These are phyloP conservation scores for Macrophya alboannulata DNA, from an alignment of 2,888 invertebrate genomes.

Conservation along the genomic window DNA sequence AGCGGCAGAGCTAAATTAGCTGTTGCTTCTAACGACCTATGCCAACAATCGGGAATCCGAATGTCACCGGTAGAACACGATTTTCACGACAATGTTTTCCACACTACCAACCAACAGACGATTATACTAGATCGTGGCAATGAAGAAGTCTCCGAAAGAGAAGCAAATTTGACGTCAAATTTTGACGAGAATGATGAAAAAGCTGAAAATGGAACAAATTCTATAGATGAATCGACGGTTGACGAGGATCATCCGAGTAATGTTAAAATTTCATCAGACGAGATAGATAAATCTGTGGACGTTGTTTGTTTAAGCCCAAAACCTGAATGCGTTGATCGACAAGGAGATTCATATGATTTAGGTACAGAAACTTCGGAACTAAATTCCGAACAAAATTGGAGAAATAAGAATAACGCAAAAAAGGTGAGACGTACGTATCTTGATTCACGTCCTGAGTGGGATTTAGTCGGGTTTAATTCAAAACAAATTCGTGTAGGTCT, in stretches of 20 bases:
- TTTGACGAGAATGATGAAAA: background rate
- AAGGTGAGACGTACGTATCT: conserved; percentile 33
- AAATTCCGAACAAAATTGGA: conserved; percentile 44
- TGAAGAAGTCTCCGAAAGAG: background rate
- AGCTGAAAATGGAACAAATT: background rate
- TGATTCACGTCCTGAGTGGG: conserved; percentile 47
- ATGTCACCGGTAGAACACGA: background rate
- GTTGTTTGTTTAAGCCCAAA: background rate
- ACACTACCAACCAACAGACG: background rate
- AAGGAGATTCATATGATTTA: conserved; percentile 6
- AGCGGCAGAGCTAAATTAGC: conserved; percentile 37
- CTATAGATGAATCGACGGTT: conserved; percentile 13
- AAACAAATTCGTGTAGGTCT: conserved; percentile 19
- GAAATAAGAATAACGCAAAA: conserved; percentile 32
- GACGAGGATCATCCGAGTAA: conserved; percentile 20
- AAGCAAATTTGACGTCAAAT: background rate
- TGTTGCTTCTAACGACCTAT: conserved; percentile 29
- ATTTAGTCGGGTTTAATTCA: conserved; percentile 16
- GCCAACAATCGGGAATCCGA: background rate
- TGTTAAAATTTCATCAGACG: background rate
- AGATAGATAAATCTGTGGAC: background rate
- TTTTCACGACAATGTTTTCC: conserved; percentile 8
- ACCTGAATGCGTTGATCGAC: background rate
- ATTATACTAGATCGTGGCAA: background rate
- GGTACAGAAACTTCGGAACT: conserved; percentile 30